Percentiles rank a stretch among this genome's conserved stretches.
Evolutionary conservation across 64 coral and sea anemone genomes (phyloP).

Genomic region (Montipora foliosa): DNA sequence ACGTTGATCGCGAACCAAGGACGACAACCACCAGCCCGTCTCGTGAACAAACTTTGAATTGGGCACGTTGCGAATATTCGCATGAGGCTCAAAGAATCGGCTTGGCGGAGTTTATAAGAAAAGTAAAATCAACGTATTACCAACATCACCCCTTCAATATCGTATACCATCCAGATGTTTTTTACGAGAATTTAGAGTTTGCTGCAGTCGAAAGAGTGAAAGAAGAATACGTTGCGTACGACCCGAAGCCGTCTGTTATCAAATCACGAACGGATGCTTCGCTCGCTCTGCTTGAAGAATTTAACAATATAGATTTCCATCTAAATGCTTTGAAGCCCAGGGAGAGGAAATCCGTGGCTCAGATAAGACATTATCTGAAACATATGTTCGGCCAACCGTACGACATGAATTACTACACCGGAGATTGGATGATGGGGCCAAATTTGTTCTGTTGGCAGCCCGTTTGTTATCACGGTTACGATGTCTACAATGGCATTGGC

Average conservation of each 20-base stretch:
- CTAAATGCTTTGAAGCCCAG: slow-evolving; percentile 64
- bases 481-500: slow-evolving; percentile 67
- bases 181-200: not conserved
- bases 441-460: slow-evolving; percentile 95
- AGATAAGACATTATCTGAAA: slow-evolving; percentile 83
- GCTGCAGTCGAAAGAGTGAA: not conserved
- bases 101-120: slow-evolving; percentile 59
- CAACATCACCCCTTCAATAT: slow-evolving; percentile 55
- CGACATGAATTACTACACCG: slow-evolving; percentile 88
- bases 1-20: not conserved
- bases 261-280: slow-evolving; percentile 77
- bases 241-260: slow-evolving; percentile 61
- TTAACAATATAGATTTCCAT: slow-evolving; percentile 55
- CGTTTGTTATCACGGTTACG: slow-evolving; percentile 68
- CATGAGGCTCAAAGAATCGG: slow-evolving; percentile 73
- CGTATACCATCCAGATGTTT: slow-evolving; percentile 67
- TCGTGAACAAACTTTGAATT: not conserved
- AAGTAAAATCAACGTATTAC: slow-evolving; percentile 69
- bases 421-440: slow-evolving; percentile 95
- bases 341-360: slow-evolving; percentile 80
- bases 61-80: slow-evolving; percentile 53
- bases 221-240: slow-evolving; percentile 57
- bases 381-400: slow-evolving; percentile 87
- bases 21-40: not conserved
- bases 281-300: slow-evolving; percentile 50